Evolutionary conservation across 37 sponge, comb jelly and placozoan species (phyloP).

Genomic region (Haliclona indistincta): DNA sequence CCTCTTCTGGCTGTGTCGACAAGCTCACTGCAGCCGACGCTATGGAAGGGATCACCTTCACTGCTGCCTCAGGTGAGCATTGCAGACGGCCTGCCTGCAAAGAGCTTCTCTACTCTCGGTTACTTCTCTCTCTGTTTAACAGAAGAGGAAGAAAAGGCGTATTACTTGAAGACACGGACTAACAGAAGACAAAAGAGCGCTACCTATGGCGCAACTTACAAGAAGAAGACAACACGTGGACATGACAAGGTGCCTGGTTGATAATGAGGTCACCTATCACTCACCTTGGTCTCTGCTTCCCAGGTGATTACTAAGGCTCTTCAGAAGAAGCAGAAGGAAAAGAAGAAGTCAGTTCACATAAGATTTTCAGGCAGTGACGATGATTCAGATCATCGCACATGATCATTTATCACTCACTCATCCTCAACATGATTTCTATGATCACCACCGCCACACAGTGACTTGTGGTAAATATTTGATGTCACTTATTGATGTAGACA

Average conservation of each 20-base stretch:
- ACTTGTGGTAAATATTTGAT: too few species aligned
- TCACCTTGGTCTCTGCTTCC: not conserved
- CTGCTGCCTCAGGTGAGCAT: constrained; percentile 22
- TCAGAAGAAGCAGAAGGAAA: not conserved
- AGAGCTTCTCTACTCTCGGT: not conserved
- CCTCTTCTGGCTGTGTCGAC: constrained; percentile 45
- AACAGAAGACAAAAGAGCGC: constrained; percentile 30
- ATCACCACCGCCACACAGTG: too few species aligned
- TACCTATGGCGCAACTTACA: not conserved
- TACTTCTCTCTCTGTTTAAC: not conserved
- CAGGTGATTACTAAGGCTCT: constrained; percentile 33
- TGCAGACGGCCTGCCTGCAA: not conserved
- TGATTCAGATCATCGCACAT: not conserved
- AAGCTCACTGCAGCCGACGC: not conserved
- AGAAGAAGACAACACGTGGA: constrained; percentile 38
- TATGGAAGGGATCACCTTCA: constrained; percentile 8
- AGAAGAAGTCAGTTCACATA: constrained; percentile 15
- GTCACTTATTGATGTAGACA: too few species aligned
- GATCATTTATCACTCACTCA: too few species aligned
- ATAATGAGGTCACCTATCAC: not conserved
- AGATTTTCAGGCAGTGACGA: constrained; percentile 32
- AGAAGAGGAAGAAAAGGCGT: constrained; percentile 63
- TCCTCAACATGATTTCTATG: too few species aligned
- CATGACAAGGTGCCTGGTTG: constrained; percentile 31
- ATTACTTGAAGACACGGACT: constrained; percentile 54